phyloP scores from a whole-genome alignment of 2,113 vertebrate species.

The Apistogramma diplotaenia region DNA sequence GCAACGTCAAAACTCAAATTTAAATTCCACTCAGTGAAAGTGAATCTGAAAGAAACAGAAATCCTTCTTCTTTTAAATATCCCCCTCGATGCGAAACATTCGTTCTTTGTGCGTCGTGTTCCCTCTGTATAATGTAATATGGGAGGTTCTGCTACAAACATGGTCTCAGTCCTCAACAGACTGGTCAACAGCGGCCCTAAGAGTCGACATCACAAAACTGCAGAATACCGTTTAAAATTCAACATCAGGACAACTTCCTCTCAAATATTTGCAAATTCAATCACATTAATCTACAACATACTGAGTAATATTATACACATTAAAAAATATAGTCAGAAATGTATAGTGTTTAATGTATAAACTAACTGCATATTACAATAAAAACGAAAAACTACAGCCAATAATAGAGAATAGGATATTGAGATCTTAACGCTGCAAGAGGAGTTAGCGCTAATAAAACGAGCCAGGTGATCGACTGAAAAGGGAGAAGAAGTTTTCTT shows the following conservation, averaged over 20 bases:
- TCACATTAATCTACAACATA: fast-evolving
- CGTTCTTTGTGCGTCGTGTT: not conserved
- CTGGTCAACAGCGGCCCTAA: constrained; percentile 87
- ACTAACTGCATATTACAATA: not conserved
- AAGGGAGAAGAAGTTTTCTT: not conserved
- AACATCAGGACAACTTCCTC: not conserved
- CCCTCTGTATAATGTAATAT: not conserved
- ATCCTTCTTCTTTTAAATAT: not conserved
- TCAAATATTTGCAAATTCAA: not conserved
- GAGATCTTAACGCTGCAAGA: not conserved
- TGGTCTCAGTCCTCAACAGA: not conserved
- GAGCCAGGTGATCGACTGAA: not conserved
- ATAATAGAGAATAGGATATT: not conserved
- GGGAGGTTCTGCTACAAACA: not conserved
- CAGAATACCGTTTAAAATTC: constrained; percentile 16
- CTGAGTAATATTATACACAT: not conserved
- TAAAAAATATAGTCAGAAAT: not conserved
- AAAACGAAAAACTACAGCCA: fast-evolving
- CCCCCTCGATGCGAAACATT: not conserved
- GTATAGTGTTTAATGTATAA: fast-evolving
- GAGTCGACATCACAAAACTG: constrained; percentile 80
- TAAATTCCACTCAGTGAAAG: not conserved
- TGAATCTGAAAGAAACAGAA: not conserved
- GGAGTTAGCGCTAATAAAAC: not conserved
- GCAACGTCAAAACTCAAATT: fast-evolving